Base-by-base conservation (phyloP, 2,113 vertebrate genomes). In the Mesocricetus auratus region DNA sequence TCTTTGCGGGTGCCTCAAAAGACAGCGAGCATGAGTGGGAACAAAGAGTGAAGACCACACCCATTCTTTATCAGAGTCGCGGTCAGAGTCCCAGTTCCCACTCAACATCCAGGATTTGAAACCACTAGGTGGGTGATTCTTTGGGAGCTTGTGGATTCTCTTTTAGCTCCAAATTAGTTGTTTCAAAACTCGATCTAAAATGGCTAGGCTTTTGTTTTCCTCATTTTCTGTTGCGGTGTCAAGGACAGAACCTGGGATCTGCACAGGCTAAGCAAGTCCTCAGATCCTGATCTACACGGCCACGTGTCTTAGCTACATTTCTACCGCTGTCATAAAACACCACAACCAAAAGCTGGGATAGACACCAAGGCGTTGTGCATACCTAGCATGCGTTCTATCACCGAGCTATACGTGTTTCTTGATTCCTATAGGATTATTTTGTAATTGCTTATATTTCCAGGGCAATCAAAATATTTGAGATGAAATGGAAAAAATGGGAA, bases 391-490 rank as follows among this genome's bases (percentile, higher is more conserved):
- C 0, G 22, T 4, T 83, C 56, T 73, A 74, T 5, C 9, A 21
- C 21, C 31, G 31, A 86, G 16, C 24, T 53, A 29, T 4, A 50
- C 6, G 53, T 13, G 53, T 56, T 36, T 19, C 3, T 11, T n/a
- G 26, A 33, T 68, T 9, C 12, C 58, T 56, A 36, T 4, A 58
- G 66, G 29, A 66, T 91, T 89, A 89, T 81, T 85, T 89, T 91
- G 26, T 33, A 39, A 73, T 91, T 45, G 29, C 31, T 73, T 78
- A 53, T 69, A 69, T 39, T 95, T 79, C 73, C 8, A 90, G 19
- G 92, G 60, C 83, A 29, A 89, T 60, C 24, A 85, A 94, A 85
- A 83, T 66, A 96, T 86, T 75, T 88, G 81, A 94, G 50, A 50
- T 82, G 0, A 21, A 66, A 82, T 31, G 68, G 53, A 77, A 56